These are phyloP conservation scores for Karalla daura DNA, from an alignment of 2,797 vertebrate genomes.

Conservation along the genomic window DNA sequence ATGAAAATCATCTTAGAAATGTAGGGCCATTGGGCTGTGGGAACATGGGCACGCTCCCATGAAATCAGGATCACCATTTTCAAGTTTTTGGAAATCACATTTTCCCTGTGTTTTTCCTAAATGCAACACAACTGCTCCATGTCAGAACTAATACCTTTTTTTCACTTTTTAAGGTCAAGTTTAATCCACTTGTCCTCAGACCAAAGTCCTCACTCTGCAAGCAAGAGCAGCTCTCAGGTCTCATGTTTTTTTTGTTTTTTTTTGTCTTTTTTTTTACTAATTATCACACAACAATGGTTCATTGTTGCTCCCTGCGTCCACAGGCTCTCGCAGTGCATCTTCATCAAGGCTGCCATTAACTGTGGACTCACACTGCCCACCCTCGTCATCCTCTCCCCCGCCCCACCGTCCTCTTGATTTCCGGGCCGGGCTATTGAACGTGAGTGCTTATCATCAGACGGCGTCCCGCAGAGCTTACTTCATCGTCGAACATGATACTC, in stretches of 20 bases:
- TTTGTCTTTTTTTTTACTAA: conserved; percentile 28
- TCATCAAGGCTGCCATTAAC: conserved; percentile 27
- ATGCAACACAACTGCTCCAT: neutral
- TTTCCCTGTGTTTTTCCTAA: neutral
- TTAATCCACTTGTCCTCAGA: too few relatives aligned
- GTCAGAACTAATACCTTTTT: neutral
- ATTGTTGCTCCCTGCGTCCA: conserved; percentile 24
- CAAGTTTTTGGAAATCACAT: neutral
- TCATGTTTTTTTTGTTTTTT: too few relatives aligned
- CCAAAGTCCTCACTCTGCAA: too few relatives aligned
- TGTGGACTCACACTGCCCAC: neutral
- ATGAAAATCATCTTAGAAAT: too few relatives aligned
- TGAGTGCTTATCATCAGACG: conserved; percentile 25
- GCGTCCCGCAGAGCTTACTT: conserved; percentile 22
- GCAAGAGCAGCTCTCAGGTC: too few relatives aligned
- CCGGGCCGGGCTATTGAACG: conserved; percentile 26
- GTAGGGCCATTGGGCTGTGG: too few relatives aligned
- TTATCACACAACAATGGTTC: conserved; percentile 22
- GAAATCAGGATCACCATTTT: neutral
- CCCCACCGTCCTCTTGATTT: conserved; percentile 14
- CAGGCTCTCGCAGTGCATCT: conserved; percentile 3
- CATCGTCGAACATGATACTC: conserved; percentile 30
- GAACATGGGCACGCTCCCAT: too few relatives aligned
- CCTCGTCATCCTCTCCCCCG: neutral
- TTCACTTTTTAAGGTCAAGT: neutral